Conservation (phyloP, 2,888 invertebrate species). For the Tyria jacobaeae region DNA sequence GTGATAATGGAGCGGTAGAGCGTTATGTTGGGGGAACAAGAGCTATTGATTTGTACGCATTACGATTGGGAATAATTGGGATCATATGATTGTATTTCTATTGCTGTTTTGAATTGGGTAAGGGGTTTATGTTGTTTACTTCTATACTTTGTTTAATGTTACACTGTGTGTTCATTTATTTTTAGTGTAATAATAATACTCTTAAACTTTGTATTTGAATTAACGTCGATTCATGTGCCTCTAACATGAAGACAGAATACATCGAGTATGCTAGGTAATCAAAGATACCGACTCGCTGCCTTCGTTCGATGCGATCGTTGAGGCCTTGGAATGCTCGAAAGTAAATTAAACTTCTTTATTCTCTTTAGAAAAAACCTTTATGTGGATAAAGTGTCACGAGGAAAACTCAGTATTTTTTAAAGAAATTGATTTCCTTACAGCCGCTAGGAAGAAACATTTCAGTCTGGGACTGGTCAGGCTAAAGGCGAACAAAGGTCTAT, state of each 20-base stretch:
- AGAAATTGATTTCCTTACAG: no score
- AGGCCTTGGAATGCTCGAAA: no score
- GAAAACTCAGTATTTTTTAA: not conserved
- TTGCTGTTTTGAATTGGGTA: not conserved
- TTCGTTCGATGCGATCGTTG: no score
- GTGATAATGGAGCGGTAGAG: conserved; percentile 14
- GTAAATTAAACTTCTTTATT: no score
- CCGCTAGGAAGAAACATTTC: not conserved
- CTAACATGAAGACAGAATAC: not conserved
- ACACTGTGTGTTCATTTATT: not conserved
- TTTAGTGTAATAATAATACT: not conserved
- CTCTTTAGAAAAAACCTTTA: no score
- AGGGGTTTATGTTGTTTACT: not conserved
- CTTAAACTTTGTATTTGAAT: no score
- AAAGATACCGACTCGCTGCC: no score
- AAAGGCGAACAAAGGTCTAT: not conserved
- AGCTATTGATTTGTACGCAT: conserved; percentile 16
- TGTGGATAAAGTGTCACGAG: not conserved
- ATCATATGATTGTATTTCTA: conserved; percentile 4
- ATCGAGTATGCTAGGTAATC: no score
- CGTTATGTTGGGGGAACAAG: conserved; percentile 15
- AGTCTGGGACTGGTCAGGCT: not conserved
- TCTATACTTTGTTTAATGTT: not conserved
- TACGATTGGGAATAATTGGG: conserved; percentile 16
- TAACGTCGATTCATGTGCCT: not conserved